Evolutionary conservation across 2,797 vertebrate genomes (phyloP).

Genomic region (Tokudaia muenninki): DNA sequence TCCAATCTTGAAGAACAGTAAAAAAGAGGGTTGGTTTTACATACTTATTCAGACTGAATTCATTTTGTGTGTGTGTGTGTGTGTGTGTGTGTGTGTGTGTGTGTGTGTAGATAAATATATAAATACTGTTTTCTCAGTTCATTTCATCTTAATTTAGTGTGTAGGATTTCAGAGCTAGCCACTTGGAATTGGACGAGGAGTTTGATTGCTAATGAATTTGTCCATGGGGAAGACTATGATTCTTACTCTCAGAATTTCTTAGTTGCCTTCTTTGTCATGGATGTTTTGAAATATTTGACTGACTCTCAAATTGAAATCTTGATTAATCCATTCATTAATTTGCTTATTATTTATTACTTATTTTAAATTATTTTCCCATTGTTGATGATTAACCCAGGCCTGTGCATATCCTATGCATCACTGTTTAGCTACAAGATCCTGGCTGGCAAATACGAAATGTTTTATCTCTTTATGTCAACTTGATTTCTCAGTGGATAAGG

Average conservation of each 20-base stretch:
- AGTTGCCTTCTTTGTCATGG: neutral
- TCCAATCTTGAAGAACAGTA: neutral
- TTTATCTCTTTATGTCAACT: conserved; percentile 59
- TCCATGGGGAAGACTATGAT: neutral
- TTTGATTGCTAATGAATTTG: no score
- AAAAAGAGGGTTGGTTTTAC: neutral
- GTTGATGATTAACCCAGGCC: neutral
- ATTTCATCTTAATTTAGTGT: neutral
- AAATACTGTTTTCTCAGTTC: neutral
- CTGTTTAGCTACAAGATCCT: conserved; percentile 73
- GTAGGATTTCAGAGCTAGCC: neutral
- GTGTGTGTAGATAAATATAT: neutral
- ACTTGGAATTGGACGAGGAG: no score
- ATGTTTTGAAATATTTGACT: neutral
- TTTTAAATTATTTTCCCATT: neutral
- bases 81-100: neutral
- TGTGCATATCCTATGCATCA: neutral
- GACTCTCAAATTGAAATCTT: neutral
- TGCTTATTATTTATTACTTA: neutral
- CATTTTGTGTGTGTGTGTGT: neutral
- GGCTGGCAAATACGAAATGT: conserved; percentile 61
- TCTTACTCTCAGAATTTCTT: neutral
- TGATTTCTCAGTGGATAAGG: conserved; percentile 47
- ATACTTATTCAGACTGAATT: neutral
- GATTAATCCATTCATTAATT: neutral